Conservation (phyloP, 1,140 invertebrate species). For the Zaprionus vittiger region DNA sequence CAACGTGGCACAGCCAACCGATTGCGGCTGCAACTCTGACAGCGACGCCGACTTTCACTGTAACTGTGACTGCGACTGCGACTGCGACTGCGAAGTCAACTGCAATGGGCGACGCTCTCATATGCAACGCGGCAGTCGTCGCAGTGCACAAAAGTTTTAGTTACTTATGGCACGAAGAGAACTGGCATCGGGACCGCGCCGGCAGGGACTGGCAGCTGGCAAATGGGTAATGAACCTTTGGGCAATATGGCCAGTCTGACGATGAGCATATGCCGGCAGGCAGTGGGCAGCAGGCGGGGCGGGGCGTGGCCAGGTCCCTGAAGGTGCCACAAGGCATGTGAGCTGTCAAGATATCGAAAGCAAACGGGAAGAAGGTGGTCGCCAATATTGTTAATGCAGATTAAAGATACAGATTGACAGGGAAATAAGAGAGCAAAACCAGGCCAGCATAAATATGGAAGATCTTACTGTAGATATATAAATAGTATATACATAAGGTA, state of each 20-base stretch:
- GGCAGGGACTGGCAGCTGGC: conserved; percentile 9
- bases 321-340: conserved; percentile 1
- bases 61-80: neutral
- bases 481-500: no score
- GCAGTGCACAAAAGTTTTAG: conserved; percentile 40
- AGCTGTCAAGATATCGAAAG: conserved; percentile 14
- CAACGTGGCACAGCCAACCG: neutral
- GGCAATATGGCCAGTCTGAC: conserved; percentile 36
- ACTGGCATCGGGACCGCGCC: conserved; percentile 13
- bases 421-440: neutral
- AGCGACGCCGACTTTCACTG: neutral
- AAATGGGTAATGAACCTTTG: conserved; percentile 29
- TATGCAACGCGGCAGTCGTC: conserved; percentile 20
- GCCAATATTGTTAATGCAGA: neutral
- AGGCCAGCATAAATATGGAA: neutral
- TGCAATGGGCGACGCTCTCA: neutral
- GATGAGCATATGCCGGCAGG: conserved; percentile 22
- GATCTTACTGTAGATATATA: no score
- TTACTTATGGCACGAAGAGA: conserved; percentile 31
- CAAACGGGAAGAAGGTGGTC: neutral
- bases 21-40: conserved; percentile 5
- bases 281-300: neutral
- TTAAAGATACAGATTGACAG: neutral
- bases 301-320: neutral
- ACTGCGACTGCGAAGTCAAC: neutral